Evolutionary conservation across 2,113 vertebrate species (phyloP).

Genomic region (pig (Sus scrofa)): T2T-Sscrofa CM000822.6:50910001-50910500

Average conservation of each 20-base stretch:
- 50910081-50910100: not conserved
- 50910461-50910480: not conserved
- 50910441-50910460: not conserved
- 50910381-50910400: fast-evolving
- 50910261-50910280: no score
- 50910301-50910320: no score
- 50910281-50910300: no score
- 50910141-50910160: not conserved
- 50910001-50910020: not conserved
- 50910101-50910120: not conserved
- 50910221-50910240: no score
- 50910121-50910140: not conserved
- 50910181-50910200: not conserved
- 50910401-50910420: not conserved
- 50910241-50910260: no score
- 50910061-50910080: not conserved
- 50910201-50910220: not conserved
- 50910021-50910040: not conserved
- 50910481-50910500: not conserved
- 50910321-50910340: no score
- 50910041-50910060: not conserved
- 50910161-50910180: not conserved
- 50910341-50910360: not conserved
- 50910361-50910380: not conserved
- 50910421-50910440: not conserved